A percentile compares a stretch with the other conserved stretches of the same genome.
These are phyloP conservation scores for Ariopsis seemanni DNA, from an alignment of 2,113 vertebrate genomes.

Conservation along the genomic window DNA sequence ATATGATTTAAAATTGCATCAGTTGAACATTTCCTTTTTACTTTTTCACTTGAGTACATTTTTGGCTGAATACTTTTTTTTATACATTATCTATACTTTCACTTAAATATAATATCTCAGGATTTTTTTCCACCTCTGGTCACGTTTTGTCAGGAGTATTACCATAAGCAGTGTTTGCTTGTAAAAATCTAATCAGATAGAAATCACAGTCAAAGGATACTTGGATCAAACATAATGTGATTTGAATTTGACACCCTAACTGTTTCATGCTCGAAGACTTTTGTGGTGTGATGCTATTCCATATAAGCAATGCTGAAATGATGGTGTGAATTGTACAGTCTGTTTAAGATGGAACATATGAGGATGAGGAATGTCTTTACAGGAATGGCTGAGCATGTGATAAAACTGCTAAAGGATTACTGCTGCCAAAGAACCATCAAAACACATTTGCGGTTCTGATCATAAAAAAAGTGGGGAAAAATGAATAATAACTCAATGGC, in stretches of 20 bases:
- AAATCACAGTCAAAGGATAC: background rate
- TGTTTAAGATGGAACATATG: constrained; percentile 12
- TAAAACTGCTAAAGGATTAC: background rate
- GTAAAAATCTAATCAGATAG: background rate
- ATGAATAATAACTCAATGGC: background rate
- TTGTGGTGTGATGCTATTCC: background rate
- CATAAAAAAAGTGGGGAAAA: background rate
- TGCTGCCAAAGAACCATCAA: constrained; percentile 2
- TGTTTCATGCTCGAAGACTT: background rate
- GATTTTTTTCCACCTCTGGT: background rate
- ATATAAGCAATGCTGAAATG: background rate
- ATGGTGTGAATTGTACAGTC: background rate
- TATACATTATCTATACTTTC: background rate
- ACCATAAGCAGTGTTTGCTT: background rate
- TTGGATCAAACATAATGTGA: background rate
- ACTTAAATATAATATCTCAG: background rate
- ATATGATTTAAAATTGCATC: background rate
- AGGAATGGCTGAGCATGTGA: background rate
- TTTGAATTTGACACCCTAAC: background rate
- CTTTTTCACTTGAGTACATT: background rate
- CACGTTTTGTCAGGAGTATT: background rate
- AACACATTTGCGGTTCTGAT: background rate
- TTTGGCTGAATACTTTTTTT: background rate
- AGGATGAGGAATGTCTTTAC: background rate
- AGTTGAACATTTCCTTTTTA: background rate